Base-by-base conservation (phyloP, 2,113 vertebrate species). In the Carassius gibelio region DNA sequence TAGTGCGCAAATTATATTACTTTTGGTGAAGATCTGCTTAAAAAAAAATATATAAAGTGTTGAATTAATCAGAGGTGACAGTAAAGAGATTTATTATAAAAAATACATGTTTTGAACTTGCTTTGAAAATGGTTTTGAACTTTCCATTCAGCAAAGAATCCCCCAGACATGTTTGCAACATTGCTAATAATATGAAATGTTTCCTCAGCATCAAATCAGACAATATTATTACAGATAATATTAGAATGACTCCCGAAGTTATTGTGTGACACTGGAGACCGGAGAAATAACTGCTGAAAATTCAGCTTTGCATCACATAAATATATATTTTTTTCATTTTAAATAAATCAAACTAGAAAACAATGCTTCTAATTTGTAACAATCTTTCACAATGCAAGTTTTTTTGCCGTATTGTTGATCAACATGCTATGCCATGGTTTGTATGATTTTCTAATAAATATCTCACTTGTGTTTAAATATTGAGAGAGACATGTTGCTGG, bases 401-500 rank as follows among this genome's bases (percentile, higher is more conserved):
- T 34, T 34, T 66, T 26, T 68, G 2, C 14, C 15, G 26, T 34
- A 34, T 34, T 68, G 30, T 30, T 4, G n/a, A 62, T 62, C 26
- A 68, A 52, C 50, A 11, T 45, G 42, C 42, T 14, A 52, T 62
- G 10, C 0, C 62, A 23, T 8, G 8, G 8, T 23, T 62, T 23
- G 64, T 34, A 36, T 34, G 21, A 50, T 26, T 26, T 48, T 50
- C 13, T 23, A 71, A 1, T 2, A 42, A 71, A 38, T 21, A 71
- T 55, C 57, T 71, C 5, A 19, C 8, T 82, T n/a, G 26, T 80
- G 14, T 52, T 76, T 21, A 52, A 71, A 34, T 77, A 36, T 74
- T 50, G 38, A 89, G 89, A 89, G 89, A 89, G 89, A 85, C 87
- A 89, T 81, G 89, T 88, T 75, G 89, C 89, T 64, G 89, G 89